phyloP scores from a whole-genome alignment of 2,888 invertebrate genomes.

The Chelonus formosanus region DNA sequence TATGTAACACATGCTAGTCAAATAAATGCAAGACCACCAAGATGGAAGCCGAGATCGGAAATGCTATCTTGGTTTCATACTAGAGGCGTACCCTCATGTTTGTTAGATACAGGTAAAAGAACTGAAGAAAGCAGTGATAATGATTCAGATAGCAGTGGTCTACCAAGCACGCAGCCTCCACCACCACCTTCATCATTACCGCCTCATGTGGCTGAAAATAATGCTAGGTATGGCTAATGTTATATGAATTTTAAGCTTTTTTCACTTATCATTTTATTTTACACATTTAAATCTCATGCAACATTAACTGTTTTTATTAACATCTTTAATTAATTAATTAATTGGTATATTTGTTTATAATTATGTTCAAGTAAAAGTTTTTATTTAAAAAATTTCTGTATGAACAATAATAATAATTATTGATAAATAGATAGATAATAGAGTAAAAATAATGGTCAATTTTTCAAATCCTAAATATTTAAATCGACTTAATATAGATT shows the following conservation, averaged over 20 bases:
- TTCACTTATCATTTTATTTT: background rate
- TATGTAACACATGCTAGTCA: constrained; percentile 87
- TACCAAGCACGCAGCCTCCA: constrained; percentile 49
- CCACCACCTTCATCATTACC: constrained; percentile 59
- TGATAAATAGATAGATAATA: too few relatives aligned
- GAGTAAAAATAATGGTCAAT: too few relatives aligned
- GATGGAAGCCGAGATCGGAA: constrained; percentile 57
- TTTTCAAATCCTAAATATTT: too few relatives aligned
- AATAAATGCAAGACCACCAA: constrained; percentile 72
- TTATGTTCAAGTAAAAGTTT: too few relatives aligned
- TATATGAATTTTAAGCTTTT: too few relatives aligned
- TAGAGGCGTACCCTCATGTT: constrained; percentile 60
- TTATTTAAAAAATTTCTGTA: too few relatives aligned
- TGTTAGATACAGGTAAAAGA: constrained; percentile 55
- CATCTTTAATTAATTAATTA: too few relatives aligned
- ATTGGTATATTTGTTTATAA: too few relatives aligned
- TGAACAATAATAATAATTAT: too few relatives aligned
- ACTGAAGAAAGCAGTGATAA: constrained; percentile 62
- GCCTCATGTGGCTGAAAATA: constrained; percentile 60
- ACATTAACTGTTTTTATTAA: too few relatives aligned
- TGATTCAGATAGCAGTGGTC: constrained; percentile 59
- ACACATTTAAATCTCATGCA: too few relatives aligned
- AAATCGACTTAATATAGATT: too few relatives aligned
- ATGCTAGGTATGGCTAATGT: constrained; percentile 55
- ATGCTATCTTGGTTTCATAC: constrained; percentile 53